phyloP scores from a whole-genome alignment of 2,797 vertebrate genomes.

The Thunnus albacares region DNA sequence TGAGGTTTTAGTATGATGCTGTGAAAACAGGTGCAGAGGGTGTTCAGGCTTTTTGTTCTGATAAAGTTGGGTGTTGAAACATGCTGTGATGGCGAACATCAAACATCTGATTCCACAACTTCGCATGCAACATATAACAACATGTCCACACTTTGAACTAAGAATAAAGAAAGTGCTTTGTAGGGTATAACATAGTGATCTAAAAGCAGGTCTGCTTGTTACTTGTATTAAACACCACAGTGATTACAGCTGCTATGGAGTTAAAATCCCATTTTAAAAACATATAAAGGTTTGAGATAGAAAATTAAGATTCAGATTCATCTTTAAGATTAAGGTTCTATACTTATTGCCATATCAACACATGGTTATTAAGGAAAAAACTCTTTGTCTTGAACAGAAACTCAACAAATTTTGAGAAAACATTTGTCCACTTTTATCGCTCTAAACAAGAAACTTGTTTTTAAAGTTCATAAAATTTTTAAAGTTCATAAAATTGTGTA shows the following conservation, averaged over 20 bases:
- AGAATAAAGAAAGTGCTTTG: neutral
- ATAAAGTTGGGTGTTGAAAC: neutral
- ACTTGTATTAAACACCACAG: neutral
- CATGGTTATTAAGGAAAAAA: neutral
- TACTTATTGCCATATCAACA: neutral
- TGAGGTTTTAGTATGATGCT: neutral
- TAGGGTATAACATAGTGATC: neutral
- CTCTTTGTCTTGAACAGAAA: neutral
- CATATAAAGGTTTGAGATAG: neutral
- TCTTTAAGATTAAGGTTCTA: neutral
- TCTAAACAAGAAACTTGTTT: neutral
- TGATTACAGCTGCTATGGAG: neutral
- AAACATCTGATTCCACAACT: neutral
- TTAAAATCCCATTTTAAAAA: slow-evolving; percentile 1
- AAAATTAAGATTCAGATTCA: neutral
- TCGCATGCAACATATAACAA: neutral
- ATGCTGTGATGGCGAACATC: neutral
- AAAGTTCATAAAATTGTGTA: too few species aligned
- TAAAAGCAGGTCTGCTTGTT: neutral
- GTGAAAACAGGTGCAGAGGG: slow-evolving; percentile 7
- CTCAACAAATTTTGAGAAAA: neutral
- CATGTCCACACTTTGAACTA: neutral
- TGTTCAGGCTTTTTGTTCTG: neutral
- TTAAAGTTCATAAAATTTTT: too few species aligned
- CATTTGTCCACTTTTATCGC: neutral